Percentiles rank a stretch among this genome's conserved stretches.
Conservation (phyloP, 2,113 vertebrate species). For the Indri indri region DNA sequence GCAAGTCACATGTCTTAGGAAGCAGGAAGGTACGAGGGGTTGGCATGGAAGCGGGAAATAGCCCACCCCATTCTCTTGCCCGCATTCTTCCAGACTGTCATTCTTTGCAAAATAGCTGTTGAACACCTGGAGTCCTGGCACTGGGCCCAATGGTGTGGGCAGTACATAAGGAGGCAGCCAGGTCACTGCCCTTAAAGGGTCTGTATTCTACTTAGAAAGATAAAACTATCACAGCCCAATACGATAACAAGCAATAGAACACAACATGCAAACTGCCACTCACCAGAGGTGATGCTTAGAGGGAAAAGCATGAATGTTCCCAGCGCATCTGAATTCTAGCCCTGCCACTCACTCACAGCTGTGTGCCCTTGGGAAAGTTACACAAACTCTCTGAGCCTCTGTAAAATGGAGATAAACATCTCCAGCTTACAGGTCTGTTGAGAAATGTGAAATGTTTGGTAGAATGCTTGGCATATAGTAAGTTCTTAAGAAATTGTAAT, state of each 20-base stretch:
- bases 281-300: not conserved
- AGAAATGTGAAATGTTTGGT: constrained; percentile 7
- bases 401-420: not conserved
- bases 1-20: not conserved
- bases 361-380: not conserved
- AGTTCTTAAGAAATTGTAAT: not conserved
- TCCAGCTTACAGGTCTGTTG: not conserved
- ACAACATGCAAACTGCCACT: not conserved
- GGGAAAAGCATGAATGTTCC: not conserved
- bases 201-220: not conserved
- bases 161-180: not conserved
- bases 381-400: not conserved
- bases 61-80: not conserved
- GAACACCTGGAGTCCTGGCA: not conserved
- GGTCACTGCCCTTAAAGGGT: not conserved
- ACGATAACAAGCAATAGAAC: not conserved
- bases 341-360: not conserved
- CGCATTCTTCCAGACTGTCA: not conserved
- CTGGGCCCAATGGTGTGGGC: not conserved
- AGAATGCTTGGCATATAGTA: not conserved
- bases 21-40: not conserved
- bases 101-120: constrained; percentile 1
- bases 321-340: not conserved
- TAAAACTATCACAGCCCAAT: not conserved
- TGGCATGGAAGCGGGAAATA: not conserved